phyloP scores from a whole-genome alignment of 2,113 vertebrate species.

The Phasianus colchicus region DNA sequence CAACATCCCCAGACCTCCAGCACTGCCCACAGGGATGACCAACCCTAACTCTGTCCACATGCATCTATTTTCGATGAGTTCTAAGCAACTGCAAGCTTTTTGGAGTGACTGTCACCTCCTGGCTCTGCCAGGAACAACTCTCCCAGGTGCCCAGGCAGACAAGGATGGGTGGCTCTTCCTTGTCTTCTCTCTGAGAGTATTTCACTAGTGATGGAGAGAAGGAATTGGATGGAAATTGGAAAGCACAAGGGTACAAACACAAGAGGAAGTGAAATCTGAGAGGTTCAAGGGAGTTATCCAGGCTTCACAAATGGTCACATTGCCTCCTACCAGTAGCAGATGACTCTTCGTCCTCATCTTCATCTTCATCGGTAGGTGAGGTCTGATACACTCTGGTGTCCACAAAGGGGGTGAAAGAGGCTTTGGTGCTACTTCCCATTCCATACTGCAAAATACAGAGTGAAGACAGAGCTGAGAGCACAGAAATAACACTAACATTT shows the following conservation, averaged over 20 bases:
- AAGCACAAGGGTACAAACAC: not conserved
- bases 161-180: not conserved
- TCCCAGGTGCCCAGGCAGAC: not conserved
- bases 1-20: not conserved
- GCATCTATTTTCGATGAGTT: not conserved
- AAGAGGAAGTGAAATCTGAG: not conserved
- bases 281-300: not conserved
- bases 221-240: not conserved
- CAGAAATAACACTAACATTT: not conserved
- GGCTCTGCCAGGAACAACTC: not conserved
- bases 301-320: rapidly evolving
- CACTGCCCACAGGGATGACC: not conserved
- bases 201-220: not conserved
- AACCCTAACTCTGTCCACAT: not conserved
- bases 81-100: not conserved
- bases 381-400: slow-evolving; percentile 97
- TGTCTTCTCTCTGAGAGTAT: not conserved
- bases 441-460: slow-evolving; percentile 83
- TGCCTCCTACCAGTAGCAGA: slow-evolving; percentile 85
- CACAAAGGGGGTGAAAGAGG: slow-evolving; percentile 97
- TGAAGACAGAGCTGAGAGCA: slow-evolving; percentile 1
- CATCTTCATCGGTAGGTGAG: slow-evolving; percentile 93
- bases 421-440: slow-evolving; percentile 92
- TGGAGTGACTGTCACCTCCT: not conserved
- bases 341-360: slow-evolving; percentile 85